Evolutionary conservation across 2,113 vertebrate genomes (phyloP), one percentile per base, ranked within the genome.

Genomic region (Clarias macrocephalus): DNA sequence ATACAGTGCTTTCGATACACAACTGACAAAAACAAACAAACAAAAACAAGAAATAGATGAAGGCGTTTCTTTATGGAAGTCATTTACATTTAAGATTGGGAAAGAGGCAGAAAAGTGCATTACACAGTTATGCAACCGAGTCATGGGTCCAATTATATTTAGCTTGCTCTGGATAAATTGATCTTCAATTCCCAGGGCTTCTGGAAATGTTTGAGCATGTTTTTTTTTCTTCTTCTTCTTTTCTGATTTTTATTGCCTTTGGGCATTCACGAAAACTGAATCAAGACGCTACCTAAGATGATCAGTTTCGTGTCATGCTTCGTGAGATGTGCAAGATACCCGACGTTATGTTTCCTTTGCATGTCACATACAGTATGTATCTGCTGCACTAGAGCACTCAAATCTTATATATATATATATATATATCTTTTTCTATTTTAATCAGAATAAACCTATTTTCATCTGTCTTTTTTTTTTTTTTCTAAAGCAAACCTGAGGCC

Each of bases 271-370:
- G 18, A 30, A 80, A 33, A 60, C 77, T 21, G n/a, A 80, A 80
- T 80, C 37, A 80, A 80, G 56, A 21, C 10, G 6, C 9, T 37
- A 60, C 6, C 13, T 13, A 60, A 37, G 18, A 80, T 60, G 79
- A 37, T 80, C 28, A 37, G 79, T 57, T 79, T 79, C 30, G 25
- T 25, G n/a, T 79, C 75, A 79, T 16, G 75, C 52, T 56, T 79
- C 8, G 13, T 21, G 7, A 33, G 77, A 59, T 10, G 30, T 3
- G 2, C 25, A 3, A 30, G 52, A 80, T 30, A 12, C 28, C 19
- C 19, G 13, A 12, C 33, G 18, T 60, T 10, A 37, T 57, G 54
- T 59, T 57, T 4, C 2, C 1, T 77, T 54, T 56, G 25, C 52
- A 18, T 30, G 28, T 57, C 15, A 18, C 60, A 48, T 48, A 48